Evolutionary conservation across 1,140 invertebrate genomes (phyloP), one percentile per base, ranked within the genome.

Genomic region (Lysiphlebus fabarum): DNA sequence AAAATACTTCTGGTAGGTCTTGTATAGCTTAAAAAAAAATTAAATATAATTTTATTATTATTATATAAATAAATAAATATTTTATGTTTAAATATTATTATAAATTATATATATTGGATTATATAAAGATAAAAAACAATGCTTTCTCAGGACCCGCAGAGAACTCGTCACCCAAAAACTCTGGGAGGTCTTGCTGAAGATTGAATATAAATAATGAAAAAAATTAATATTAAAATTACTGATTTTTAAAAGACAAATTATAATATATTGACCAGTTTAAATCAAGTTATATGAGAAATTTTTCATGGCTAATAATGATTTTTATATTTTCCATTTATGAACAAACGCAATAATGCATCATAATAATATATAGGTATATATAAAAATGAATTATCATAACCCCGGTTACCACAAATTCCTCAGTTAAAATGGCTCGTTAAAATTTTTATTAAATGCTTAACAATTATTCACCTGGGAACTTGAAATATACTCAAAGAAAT

Each of bases 221-320:
- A 56, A 38, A 48, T 53, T 54, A 57, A 55, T 48, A 65, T 65
- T 48, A 6, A 56, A 58, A 12, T 12, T 55, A 65, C 60, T 66
- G 68, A 62, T 68, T 73, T 69, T 61, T 66, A 10, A 41, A 66
- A 72, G 75, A 77, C 76, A 76, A 78, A 76, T 78, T 76, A 67
- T 78, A 76, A 77, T 75, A 72, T 74, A 76, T 78, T 72, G 63
- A 67, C 69, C 73, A 59, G 61, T 53, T 49, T 59, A 59, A 62
- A 51, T 66, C 72, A 68, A 71, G 66, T 71, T 72, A 69, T 70
- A 70, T 58, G 60, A 11, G 38, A 58, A 37, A 12, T 12, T 36
- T 41, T 49, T n/a, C 26, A 34, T 33, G 5, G 2, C 7, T 40
- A 2, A 49, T 34, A 33, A n/a, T n/a, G n/a, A n/a, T n/a, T n/a